Conservation (phyloP, 2,113 vertebrate species). For the Siphamia tubifer region DNA sequence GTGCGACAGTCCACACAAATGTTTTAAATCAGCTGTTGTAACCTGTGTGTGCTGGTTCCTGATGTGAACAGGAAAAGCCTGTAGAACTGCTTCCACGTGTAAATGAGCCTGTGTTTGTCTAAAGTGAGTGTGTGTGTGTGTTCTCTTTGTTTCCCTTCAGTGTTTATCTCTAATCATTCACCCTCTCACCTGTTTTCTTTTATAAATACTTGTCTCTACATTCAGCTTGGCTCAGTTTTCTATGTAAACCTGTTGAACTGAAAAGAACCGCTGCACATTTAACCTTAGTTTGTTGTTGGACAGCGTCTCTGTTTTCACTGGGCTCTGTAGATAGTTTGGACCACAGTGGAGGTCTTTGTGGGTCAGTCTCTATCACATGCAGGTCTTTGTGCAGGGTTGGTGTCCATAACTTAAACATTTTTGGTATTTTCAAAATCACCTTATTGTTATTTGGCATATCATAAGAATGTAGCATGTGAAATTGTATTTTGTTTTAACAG, state of each 20-base stretch:
- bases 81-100: slow-evolving; percentile 32
- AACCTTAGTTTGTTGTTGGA: neutral
- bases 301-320: neutral
- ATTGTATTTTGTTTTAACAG: no score
- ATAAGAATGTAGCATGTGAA: no score
- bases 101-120: slow-evolving; percentile 28
- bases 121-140: neutral
- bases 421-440: no score
- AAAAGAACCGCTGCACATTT: neutral
- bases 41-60: slow-evolving; percentile 16
- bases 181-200: neutral
- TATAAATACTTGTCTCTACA: neutral
- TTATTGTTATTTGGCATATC: no score
- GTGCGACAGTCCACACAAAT: no score
- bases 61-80: slow-evolving; percentile 62
- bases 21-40: no score
- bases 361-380: no score
- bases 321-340: neutral
- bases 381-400: no score
- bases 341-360: slow-evolving; percentile 31
- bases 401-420: no score
- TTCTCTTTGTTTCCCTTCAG: slow-evolving; percentile 5
- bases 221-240: neutral
- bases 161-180: neutral
- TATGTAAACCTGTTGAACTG: neutral